Conservation (phyloP, 2,888 invertebrate species). For the Sialis fuliginosa region DNA sequence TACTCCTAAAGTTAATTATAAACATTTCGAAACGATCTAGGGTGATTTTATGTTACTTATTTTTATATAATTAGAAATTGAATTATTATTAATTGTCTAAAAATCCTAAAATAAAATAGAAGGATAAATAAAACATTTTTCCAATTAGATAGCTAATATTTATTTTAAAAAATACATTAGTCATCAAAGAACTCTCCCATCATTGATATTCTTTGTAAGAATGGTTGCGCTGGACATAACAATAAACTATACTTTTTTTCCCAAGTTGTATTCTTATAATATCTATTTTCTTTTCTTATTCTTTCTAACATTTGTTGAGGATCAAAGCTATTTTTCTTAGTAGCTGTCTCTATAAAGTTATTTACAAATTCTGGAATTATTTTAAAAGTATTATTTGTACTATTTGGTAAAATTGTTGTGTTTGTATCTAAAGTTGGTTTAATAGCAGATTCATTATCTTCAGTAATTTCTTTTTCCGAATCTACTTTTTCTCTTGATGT, state of each 20-base stretch:
- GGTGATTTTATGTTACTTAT: no score
- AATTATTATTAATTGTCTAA: no score
- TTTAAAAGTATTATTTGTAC: conserved; percentile 1
- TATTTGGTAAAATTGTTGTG: background rate
- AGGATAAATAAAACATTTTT: no score
- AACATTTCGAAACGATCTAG: no score
- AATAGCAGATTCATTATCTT: background rate
- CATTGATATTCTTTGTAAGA: conserved; percentile 57
- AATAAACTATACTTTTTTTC: conserved; percentile 46
- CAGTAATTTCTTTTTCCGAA: background rate
- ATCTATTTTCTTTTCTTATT: conserved; percentile 40
- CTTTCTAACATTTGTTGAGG: conserved; percentile 53
- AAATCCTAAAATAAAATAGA: no score
- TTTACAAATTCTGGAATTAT: conserved; percentile 9
- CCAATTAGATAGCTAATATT: no score
- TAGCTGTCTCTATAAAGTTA: conserved; percentile 5
- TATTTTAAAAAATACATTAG: no score
- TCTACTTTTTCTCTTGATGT: background rate
- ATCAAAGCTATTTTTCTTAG: conserved; percentile 41
- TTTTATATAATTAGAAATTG: no score
- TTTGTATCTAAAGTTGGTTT: background rate
- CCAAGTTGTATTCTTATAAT: conserved; percentile 40
- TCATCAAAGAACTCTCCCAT: conserved; percentile 55
- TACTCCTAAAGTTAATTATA: no score
- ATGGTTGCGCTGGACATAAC: conserved; percentile 65